Evolutionary conservation across 2,113 vertebrate species (phyloP).

Genomic region (Murina feae): DNA sequence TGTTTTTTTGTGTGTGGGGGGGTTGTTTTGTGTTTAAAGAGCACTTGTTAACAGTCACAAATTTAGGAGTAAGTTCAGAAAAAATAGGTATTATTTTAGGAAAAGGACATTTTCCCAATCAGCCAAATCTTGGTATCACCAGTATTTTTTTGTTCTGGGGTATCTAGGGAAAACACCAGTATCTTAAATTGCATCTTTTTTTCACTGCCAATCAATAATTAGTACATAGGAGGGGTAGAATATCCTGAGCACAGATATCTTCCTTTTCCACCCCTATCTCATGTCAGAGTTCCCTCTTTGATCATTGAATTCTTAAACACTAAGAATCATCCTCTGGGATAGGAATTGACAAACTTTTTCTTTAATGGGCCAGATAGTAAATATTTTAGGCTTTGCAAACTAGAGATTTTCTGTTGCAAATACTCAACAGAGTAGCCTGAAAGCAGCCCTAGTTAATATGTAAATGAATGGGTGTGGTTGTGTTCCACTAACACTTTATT

Average conservation of each 20-base stretch:
- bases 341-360: not conserved
- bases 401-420: not conserved
- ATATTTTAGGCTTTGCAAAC: not conserved
- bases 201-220: not conserved
- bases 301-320: not conserved
- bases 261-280: not conserved
- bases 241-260: not conserved
- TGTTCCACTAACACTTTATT: not conserved
- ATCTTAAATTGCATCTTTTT: not conserved
- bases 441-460: not conserved
- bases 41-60: not conserved
- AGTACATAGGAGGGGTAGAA: not conserved
- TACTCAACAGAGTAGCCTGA: not conserved
- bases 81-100: not conserved
- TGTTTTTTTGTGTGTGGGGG: too few relatives aligned
- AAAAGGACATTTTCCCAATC: constrained; percentile 5
- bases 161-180: not conserved
- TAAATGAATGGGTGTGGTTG: not conserved
- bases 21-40: not conserved
- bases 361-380: not conserved
- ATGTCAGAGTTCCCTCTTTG: not conserved
- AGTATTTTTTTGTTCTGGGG: not conserved
- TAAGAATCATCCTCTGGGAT: not conserved
- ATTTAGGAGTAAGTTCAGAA: not conserved
- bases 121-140: not conserved